Base-by-base conservation (phyloP, 2,113 vertebrate species). In the Forbesichthys agassizii region DNA sequence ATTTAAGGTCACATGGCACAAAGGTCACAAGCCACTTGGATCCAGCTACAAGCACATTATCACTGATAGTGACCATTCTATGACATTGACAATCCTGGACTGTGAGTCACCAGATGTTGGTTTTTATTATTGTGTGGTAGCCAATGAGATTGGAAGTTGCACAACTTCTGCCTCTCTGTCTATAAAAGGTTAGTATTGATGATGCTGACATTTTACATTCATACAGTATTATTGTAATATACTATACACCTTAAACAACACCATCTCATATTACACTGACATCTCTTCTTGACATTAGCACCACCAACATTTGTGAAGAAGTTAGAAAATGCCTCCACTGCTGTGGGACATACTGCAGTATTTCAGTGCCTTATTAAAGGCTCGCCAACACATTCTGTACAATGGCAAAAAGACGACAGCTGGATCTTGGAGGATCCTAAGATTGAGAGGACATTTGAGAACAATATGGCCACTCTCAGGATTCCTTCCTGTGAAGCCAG, bases 381-480 rank as follows among this genome's bases (percentile, higher is more conserved):
- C 0, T 96, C 97, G 66, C 90, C 94, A 10, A 95, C 94, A 11
- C 87, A 98, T 65, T 94, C 93, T 63, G 89, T 98, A 12, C 94
- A 93, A 64, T 99, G 98, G 98, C 93, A 98, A 71, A 98, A 97
- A 90, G 96, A 97, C 79, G 96, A 98, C 73, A 93, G 92, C 84
- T 95, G 96, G 86, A 89, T 99, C 70, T 88, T 95, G 69, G 94
- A 98, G 0, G 95, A 96, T 80, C 88, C 94, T 67, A 94, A 94
- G 33, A 90, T 94, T 74, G 91, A 85, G 68, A 94, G 94, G 74
- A 94, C 86, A 1, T 98, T 97, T 88, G 93, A 95, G 68, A 92
- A 94, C 58, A 91, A 73, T 0, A 77, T 95, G 72, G 96, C 96
- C 10, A 93, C 84, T 9, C 90, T 99, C 66, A 92, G 90, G 73